Evolutionary conservation across 2,113 vertebrate genomes (phyloP), one percentile per base, ranked within the genome.

Genomic region (Epinephelus lanceolatus): DNA sequence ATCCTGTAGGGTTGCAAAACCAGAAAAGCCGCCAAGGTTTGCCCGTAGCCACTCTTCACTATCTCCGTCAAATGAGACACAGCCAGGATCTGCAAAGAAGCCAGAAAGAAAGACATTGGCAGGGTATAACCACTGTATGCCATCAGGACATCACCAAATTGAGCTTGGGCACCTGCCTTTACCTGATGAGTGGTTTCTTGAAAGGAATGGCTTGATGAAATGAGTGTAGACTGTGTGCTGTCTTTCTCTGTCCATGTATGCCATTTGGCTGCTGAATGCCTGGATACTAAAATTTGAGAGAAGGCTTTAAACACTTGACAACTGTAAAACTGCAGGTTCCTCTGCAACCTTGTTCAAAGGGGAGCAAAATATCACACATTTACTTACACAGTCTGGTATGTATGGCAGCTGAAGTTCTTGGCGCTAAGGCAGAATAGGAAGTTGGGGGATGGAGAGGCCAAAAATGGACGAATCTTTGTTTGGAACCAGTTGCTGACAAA

Each of bases 171-270:
- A 19, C 18, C 14, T 18, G 15, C 5, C 10, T 56, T 75, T 89
- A 93, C 92, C 92, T 81, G 69, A 15, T 23, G 69, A 76, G 65
- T 86, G 71, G 2, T 53, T 73, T 62, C 81, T 85, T 40, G 81
- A 85, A 1, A 93, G 85, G 91, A 93, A 94, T 18, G 82, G 80
- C 33, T 75, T 21, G 79, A 93, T 80, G 65, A 92, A 93, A 12
- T 80, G 17, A 69, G 69, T 83, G 68, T 81, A 90, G 62, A 93
- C 74, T n/a, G 42, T 11, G 56, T 9, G 56, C 51, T 83, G 71
- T 47, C 15, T 37, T 19, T 78, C 11, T 40, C 19, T 60, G 45
- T 78, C 27, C 91, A 93, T 92, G 66, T 37, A 61, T 25, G 49
- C 12, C 5, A 2, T 78, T 69, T 86, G 89, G 37, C 12, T 57